Evolutionary conservation across 2,113 vertebrate genomes (phyloP), one percentile per base, ranked within the genome.

Genomic region (Tonatia bakeri): DNA sequence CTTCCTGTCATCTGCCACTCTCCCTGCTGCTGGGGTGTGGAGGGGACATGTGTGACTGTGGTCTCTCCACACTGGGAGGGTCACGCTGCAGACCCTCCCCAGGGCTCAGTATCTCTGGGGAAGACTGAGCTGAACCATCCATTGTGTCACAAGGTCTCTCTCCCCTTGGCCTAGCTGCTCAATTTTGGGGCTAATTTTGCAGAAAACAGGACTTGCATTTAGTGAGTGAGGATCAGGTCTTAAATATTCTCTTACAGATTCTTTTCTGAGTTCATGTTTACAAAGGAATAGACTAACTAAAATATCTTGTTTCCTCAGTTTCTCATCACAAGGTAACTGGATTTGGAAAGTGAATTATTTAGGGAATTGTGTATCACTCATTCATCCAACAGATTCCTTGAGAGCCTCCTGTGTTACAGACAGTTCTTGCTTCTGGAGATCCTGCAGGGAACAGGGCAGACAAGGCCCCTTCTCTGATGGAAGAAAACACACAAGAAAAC

Each of bases 101-200:
- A 3, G 67, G 81, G 14, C 67, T 70, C 43, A 43, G 19, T 17
- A n/a, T 31, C 65, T 72, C 40, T 6, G 22, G 40, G 33, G 67
- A 20, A 75, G 40, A 88, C 5, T 1, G 87, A 52, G 4, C 10
- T 16, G 31, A 69, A 61, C 22, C 54, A 75, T 54, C 13, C 17
- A 5, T 33, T 76, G 15, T 8, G 10, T 47, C 67, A 31, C 67
- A 47, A 45, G 40, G 56, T 26, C 64, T 4, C 4, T 19, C 20
- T 19, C 7, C 11, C 11, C 26, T 81, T 65, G 59, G 64, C 26
- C 50, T 72, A 56, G 36, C 36, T 50, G 28, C 52, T 86, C 45
- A 72, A 19, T 70, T 50, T n/a, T 38, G 64, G 82, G 88, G 80
- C 59, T 82, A 73, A 87, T 87, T 56, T 82, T 88, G 84, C 69